Evolutionary conservation across 2,888 invertebrate species (phyloP), one percentile per base, ranked within the genome.

Genomic region (Andrena fulva): DNA sequence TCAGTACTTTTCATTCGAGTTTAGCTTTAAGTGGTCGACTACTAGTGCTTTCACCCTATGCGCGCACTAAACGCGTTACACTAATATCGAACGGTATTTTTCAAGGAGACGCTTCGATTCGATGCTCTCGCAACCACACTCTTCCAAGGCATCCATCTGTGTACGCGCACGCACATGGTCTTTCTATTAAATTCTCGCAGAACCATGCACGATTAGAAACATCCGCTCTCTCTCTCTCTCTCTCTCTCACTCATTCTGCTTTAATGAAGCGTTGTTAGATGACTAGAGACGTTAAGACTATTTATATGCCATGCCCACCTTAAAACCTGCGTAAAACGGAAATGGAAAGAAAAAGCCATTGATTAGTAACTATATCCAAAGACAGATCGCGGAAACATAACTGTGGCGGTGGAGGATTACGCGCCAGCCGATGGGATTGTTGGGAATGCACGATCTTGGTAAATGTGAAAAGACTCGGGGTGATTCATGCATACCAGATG

Each of bases 221-320:
- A 68, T 84, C 75, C 77, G 75, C 79, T 84, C 79, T 16, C 42
- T 42, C 42, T 42, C 42, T 12, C 35, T 12, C 29, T 29, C 29
- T 29, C 29, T 2, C 42, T 4, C 42, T 35, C 35, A 35, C 52
- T 20, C 7, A 82, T 77, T 85, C 88, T 85, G 84, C 85, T 89
- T 90, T 90, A 91, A 90, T 86, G 90, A 92, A 92, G 91, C 92
- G 92, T 92, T 91, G 90, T 91, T 91, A 90, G 91, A 90, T 92
- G 92, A 92, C 92, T 92, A 92, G 92, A 92, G 90, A 90, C 89
- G 92, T 92, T 92, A 91, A 62, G 81, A 90, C 89, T 92, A 91
- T 88, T 90, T 89, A 87, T 29, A 29, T 88, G 88, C 89, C 82
- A 88, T 87, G 87, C 86, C 90, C 89, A 89, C 84, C 85, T 91